Base-by-base conservation (phyloP, 2,113 vertebrate species). In the Chionomys nivalis region DNA sequence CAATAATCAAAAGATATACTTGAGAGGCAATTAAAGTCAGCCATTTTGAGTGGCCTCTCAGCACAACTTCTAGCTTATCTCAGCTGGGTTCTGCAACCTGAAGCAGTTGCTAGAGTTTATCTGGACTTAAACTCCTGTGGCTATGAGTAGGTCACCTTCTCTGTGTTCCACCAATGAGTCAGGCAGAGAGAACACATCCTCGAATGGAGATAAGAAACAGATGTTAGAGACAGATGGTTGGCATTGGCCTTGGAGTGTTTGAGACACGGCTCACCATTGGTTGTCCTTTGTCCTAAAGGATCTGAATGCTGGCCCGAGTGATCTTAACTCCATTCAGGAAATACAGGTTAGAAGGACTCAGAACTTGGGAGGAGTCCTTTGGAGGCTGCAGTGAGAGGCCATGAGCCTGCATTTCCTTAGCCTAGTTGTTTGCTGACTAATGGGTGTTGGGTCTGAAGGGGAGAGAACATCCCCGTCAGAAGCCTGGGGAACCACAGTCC, bases 321-420 rank as follows among this genome's bases (percentile, higher is more conserved):
- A 94, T 91, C 70, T 76, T 95, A 75, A 75, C 33, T 87, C 70
- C 44, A 49, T 96, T 97, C 83, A 87, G 83, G 97, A 97, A 93
- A 96, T 95, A 79, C 95, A 77, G 89, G 89, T 85, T 93, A 61
- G 31, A 42, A 89, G 39, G 68, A 76, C 52, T 81, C 58, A 12
- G 55, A 23, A 65, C 39, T 78, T 23, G 31, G 95, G 70, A 94
- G 81, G 77, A 90, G 73, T 78, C 23, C 9, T 26, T 11, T 31
- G 55, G 76, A 94, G 89, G 68, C 58, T 31, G 55, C n/a, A 75
- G n/a, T 91, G 79, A 92, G 68, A 70, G 66, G 36, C 70, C 73
- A 36, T 7, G 16, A 87, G 33, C 52, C 95, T 90, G n/a, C 44
- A 44, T 83, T 83, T 70, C 31, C 17, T 33, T 58, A 58, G 85